phyloP scores from a whole-genome alignment of 2,888 invertebrate genomes.

The Nephrotoma appendiculata region DNA sequence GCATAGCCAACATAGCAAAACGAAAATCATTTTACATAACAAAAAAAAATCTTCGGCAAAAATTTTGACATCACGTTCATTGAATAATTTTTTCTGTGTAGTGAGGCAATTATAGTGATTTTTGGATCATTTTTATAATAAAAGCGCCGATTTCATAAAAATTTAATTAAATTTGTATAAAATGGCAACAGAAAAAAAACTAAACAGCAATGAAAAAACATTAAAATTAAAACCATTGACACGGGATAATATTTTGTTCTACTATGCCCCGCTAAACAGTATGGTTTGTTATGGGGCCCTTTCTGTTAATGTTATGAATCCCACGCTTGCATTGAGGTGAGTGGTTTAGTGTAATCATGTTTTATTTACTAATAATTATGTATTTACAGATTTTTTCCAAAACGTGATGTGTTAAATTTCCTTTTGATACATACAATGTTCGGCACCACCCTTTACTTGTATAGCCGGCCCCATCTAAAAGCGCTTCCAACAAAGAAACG shows the following conservation, averaged over 20 bases:
- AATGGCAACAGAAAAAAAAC: neutral
- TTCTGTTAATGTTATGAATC: constrained; percentile 75
- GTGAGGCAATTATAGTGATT: neutral
- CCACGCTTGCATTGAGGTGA: constrained; percentile 56
- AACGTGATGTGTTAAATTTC: constrained; percentile 64
- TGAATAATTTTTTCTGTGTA: neutral
- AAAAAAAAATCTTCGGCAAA: neutral
- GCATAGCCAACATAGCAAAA: neutral
- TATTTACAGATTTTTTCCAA: constrained; percentile 50
- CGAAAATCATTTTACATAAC: neutral
- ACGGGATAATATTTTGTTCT: constrained; percentile 53
- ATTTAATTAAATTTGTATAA: neutral
- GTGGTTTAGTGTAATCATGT: neutral
- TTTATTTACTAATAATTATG: neutral
- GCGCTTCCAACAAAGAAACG: constrained; percentile 44
- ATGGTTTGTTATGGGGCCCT: constrained; percentile 62
- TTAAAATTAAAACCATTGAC: constrained; percentile 48
- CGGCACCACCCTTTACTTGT: constrained; percentile 72
- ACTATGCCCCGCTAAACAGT: constrained; percentile 64
- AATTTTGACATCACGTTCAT: constrained; percentile 2
- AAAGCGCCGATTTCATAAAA: neutral
- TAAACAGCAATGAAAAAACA: constrained; percentile 21
- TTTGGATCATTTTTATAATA: neutral
- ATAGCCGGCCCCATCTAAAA: constrained; percentile 61
- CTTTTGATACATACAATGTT: constrained; percentile 65